phyloP scores from a whole-genome alignment of 1,140 invertebrate genomes.

The Aporrectodea caliginosa region DNA sequence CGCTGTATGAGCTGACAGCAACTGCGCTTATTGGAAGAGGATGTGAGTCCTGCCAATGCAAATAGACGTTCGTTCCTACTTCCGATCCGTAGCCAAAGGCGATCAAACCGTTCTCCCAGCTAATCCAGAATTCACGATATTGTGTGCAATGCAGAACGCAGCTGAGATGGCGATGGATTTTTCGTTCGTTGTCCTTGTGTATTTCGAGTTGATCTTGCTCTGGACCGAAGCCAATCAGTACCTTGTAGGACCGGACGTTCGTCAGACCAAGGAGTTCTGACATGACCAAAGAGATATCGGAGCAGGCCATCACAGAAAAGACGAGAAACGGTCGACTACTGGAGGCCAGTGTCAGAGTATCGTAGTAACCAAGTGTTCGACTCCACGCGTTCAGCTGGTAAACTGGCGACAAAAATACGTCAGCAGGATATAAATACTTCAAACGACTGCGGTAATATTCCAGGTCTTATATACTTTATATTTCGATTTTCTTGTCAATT shows the following conservation, averaged over 20 bases:
- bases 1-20: background rate
- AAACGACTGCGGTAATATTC: no score
- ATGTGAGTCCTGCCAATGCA: background rate
- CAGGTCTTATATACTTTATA: no score
- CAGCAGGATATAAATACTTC: no score
- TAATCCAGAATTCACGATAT: constrained; percentile 6
- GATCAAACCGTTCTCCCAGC: constrained; percentile 5
- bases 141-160: constrained; percentile 10
- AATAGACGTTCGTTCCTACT: background rate
- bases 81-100: constrained; percentile 7
- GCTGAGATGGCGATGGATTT: background rate
- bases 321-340: background rate
- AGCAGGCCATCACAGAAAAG: constrained; percentile 6
- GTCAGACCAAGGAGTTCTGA: background rate
- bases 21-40: constrained; percentile 1
- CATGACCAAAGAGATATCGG: background rate
- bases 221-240: background rate
- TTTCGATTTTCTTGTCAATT: no score
- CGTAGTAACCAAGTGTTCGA: background rate
- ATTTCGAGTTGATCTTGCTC: background rate
- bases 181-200: background rate
- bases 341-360: background rate
- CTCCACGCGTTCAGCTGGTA: background rate
- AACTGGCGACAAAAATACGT: no score
- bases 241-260: background rate